Evolutionary conservation across 2,113 vertebrate genomes (phyloP), one percentile per base, ranked within the genome.

Genomic region (Agelaius phoeniceus): DNA sequence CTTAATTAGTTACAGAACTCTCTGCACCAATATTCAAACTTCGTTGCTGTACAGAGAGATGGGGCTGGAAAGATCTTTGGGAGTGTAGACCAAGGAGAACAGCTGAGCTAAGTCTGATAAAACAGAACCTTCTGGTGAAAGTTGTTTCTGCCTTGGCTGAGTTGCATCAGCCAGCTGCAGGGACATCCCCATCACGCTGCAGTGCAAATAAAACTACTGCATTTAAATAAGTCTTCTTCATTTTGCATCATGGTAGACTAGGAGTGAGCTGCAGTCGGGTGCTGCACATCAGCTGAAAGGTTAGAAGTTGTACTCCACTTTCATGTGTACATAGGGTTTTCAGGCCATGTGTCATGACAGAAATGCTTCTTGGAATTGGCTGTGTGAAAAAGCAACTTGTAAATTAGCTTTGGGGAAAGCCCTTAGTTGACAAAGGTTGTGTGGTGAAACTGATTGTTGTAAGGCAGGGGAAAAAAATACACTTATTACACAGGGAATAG

Each of bases 121-220:
- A 49, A 51, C 66, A 66, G 41, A 84, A 73, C 7, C 10, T 90
- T 69, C 37, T 74, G 71, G 33, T 90, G 35, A n/a, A 86, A 66
- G 72, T 33, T 79, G 48, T 62, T 82, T n/a, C 90, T 71, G 0
- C 20, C 17, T 61, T 17, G 19, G 13, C 46, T 66, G 79, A 52
- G 39, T 16, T 20, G 11, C n/a, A 31, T n/a, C 48, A 72, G 2
- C n/a, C 52, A 35, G 33, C 44, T 79, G 28, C 0, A 0, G 49
- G 44, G 31, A 28, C 82, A 73, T 48, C 23, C 30, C 69, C 14
- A 30, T 31, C 20, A 49, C 69, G 27, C 59, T 74, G 41, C 51
- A 61, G 18, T 65, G 55, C 49, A 61, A 28, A 33, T 61, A 26
- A 66, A 84, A 31, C n/a, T 30, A 1, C 26, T 33, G 44, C 28